phyloP scores from a whole-genome alignment of 2,113 vertebrate species.

The Trematocara variabile region DNA sequence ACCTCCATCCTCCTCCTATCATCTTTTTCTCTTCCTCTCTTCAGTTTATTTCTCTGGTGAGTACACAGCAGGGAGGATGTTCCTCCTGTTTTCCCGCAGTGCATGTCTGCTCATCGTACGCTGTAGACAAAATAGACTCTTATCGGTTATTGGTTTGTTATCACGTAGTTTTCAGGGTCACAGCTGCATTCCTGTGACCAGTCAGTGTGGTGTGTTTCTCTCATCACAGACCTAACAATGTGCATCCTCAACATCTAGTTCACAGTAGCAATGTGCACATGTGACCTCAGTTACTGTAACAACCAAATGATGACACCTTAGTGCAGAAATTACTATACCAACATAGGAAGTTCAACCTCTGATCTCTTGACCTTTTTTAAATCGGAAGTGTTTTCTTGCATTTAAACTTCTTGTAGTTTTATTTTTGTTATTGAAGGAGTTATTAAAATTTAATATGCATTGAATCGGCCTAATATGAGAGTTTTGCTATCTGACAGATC shows the following conservation, averaged over 20 bases:
- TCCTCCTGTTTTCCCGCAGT: constrained; percentile 1
- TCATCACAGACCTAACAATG: background rate
- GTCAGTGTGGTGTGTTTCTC: background rate
- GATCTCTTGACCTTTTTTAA: background rate
- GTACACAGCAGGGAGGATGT: constrained; percentile 68
- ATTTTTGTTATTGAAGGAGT: background rate
- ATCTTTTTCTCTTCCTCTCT: constrained; percentile 73
- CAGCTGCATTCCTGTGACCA: background rate
- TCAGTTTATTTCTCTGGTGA: constrained; percentile 98
- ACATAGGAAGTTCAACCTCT: background rate
- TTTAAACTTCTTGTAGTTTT: background rate
- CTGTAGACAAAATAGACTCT: constrained; percentile 43
- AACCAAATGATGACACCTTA: background rate
- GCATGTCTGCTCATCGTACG: constrained; percentile 26
- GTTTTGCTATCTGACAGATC: background rate
- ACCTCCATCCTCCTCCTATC: constrained; percentile 25
- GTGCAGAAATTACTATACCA: background rate
- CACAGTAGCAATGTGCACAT: background rate
- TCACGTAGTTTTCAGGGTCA: background rate
- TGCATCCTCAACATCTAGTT: background rate
- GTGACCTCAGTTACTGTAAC: background rate
- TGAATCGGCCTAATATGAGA: rapidly evolving
- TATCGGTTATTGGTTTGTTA: constrained; percentile 36
- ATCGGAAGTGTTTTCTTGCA: background rate
- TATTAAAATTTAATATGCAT: background rate